phyloP scores from a whole-genome alignment of 2,888 invertebrate genomes.

The Lagria hirta region DNA sequence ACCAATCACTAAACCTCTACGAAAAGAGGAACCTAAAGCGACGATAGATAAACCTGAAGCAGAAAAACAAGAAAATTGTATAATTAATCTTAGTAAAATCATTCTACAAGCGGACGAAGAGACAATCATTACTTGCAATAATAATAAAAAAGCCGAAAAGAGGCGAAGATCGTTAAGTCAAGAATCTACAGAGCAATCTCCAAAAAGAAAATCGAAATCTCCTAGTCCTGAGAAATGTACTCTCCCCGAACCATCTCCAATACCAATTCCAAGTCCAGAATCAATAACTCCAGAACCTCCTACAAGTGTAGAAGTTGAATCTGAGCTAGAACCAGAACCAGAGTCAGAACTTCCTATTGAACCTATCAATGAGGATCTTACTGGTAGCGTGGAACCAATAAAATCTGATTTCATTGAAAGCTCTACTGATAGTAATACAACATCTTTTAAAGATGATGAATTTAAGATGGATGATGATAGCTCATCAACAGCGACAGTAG shows the following conservation, averaged over 20 bases:
- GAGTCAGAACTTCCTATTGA: conserved; percentile 20
- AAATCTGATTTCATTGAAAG: too few relatives aligned
- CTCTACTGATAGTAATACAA: too few relatives aligned
- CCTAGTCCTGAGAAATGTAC: conserved; percentile 44
- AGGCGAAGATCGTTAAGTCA: conserved; percentile 44
- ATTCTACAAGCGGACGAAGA: conserved; percentile 50
- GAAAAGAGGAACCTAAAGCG: conserved; percentile 28
- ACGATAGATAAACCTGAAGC: conserved; percentile 26
- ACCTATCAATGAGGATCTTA: background rate
- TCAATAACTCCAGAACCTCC: too few relatives aligned
- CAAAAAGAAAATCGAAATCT: conserved; percentile 47
- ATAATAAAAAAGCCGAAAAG: conserved; percentile 41
- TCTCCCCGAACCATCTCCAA: conserved; percentile 7
- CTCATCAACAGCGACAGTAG: background rate
- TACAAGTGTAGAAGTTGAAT: too few relatives aligned
- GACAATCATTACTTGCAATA: conserved; percentile 52
- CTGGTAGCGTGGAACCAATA: too few relatives aligned
- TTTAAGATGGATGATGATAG: too few relatives aligned
- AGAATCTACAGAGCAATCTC: conserved; percentile 40
- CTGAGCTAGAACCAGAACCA: conserved; percentile 30
- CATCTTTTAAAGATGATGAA: too few relatives aligned
- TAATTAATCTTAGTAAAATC: conserved; percentile 52
- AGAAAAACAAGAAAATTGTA: conserved; percentile 44
- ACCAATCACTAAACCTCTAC: conserved; percentile 48
- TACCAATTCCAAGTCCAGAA: conserved; percentile 2